phyloP scores from a whole-genome alignment of 2,888 invertebrate species.

The Aspidiotus destructor region DNA sequence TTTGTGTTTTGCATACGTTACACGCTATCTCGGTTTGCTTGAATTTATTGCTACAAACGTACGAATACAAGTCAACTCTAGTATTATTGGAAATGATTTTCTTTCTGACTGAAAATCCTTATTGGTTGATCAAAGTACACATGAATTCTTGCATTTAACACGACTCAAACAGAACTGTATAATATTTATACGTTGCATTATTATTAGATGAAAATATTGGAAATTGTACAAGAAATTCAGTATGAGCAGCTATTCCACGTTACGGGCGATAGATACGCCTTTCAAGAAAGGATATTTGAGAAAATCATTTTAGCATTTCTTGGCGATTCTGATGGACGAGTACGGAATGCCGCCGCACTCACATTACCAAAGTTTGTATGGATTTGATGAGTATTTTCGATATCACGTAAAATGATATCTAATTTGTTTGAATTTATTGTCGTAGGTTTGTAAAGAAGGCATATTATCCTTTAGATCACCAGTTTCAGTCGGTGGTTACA shows the following conservation, averaged over 20 bases:
- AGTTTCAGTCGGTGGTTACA: constrained; percentile 5
- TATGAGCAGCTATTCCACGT: constrained; percentile 51
- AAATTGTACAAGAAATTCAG: constrained; percentile 52
- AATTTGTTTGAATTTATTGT: too few species aligned
- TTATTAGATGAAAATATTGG: constrained; percentile 53
- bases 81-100: constrained; percentile 55
- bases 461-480: constrained; percentile 20
- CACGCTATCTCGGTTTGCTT: constrained; percentile 53
- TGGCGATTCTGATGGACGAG: constrained; percentile 66
- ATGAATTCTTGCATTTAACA: constrained; percentile 40
- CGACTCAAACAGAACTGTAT: constrained; percentile 5
- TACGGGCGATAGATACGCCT: constrained; percentile 44
- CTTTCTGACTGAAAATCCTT: constrained; percentile 58
- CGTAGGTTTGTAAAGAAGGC: constrained; percentile 16
- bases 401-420: too few species aligned
- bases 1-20: constrained; percentile 62
- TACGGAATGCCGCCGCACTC: constrained; percentile 59
- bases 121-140: constrained; percentile 80
- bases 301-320: constrained; percentile 56
- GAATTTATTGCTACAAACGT: constrained; percentile 52
- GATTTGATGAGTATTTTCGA: too few species aligned
- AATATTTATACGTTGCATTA: not conserved
- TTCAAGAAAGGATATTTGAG: constrained; percentile 51
- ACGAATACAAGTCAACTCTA: constrained; percentile 49
- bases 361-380: constrained; percentile 53